Percentiles rank a stretch among this genome's conserved stretches.
Evolutionary conservation across 2,888 invertebrate genomes (phyloP).

Genomic region (Hirtodrosophila alboralis): DNA sequence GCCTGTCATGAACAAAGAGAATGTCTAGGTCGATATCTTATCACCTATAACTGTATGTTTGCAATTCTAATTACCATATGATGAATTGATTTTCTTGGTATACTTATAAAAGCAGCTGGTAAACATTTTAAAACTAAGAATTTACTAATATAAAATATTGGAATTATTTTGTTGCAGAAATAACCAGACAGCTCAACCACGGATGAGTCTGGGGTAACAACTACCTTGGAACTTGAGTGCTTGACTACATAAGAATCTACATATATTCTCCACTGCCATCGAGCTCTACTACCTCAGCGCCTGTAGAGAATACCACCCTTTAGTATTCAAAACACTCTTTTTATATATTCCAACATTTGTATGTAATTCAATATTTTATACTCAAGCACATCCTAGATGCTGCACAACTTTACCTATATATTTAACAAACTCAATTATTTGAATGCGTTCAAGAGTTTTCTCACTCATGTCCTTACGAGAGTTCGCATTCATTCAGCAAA

Average conservation of each 20-base stretch:
- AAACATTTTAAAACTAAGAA: conserved; percentile 11
- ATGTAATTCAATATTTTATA: conserved; percentile 2
- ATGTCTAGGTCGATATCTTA: conserved; percentile 31
- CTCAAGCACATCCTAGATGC: no score
- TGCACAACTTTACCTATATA: conserved; percentile 3
- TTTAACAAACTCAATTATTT: conserved; percentile 38
- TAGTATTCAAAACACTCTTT: conserved; percentile 8
- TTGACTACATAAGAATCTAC: not conserved
- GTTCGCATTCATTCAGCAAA: conserved; percentile 48
- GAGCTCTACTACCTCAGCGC: not conserved
- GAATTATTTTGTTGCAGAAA: conserved; percentile 15
- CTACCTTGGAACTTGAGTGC: not conserved
- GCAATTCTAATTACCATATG: conserved; percentile 1
- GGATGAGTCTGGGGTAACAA: conserved; percentile 4
- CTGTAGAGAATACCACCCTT: conserved; percentile 5
- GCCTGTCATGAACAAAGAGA: conserved; percentile 19
- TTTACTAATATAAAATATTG: conserved; percentile 19
- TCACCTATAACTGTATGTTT: not conserved
- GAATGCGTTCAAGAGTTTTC: conserved; percentile 30
- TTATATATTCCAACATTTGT: not conserved
- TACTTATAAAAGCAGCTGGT: conserved; percentile 27
- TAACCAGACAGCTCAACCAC: conserved; percentile 26
- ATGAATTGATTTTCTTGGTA: not conserved
- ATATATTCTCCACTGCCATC: no score
- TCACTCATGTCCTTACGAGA: conserved; percentile 7